These are phyloP conservation scores for Crocodylus rhombifer DNA, from an alignment of 2,797 vertebrate species.

Conservation along the genomic window DNA sequence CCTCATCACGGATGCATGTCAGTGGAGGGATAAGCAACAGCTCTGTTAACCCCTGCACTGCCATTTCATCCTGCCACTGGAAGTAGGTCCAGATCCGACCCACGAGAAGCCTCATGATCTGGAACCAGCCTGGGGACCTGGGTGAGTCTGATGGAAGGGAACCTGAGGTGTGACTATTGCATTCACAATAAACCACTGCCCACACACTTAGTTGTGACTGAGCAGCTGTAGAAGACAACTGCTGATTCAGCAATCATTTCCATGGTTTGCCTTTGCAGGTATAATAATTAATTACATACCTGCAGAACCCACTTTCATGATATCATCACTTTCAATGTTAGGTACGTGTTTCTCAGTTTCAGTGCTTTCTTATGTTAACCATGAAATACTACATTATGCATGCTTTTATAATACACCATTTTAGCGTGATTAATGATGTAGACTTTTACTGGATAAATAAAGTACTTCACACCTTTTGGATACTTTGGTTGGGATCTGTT, in stretches of 20 bases:
- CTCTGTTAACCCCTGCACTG: neutral
- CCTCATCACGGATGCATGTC: no score
- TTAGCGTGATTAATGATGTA: conserved; percentile 42
- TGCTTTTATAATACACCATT: neutral
- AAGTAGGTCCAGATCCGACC: no score
- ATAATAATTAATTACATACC: fast-evolving
- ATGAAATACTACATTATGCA: neutral
- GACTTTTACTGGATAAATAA: neutral
- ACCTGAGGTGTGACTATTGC: neutral
- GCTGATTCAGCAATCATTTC: neutral
- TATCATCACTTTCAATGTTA: neutral
- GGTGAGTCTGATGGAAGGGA: neutral
- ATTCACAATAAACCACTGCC: neutral
- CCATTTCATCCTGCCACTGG: neutral
- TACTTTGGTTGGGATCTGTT: neutral
- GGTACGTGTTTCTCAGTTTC: neutral
- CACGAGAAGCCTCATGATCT: no score
- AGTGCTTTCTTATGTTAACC: conserved; percentile 9
- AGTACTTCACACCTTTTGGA: neutral
- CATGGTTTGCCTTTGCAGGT: neutral
- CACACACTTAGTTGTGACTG: fast-evolving
- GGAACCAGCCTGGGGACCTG: no score
- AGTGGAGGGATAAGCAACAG: neutral
- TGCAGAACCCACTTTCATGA: fast-evolving
- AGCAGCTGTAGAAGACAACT: neutral